Evolutionary conservation across 2,888 invertebrate genomes (phyloP), one percentile per base, ranked within the genome.

Genomic region (Acleris cristana): DNA sequence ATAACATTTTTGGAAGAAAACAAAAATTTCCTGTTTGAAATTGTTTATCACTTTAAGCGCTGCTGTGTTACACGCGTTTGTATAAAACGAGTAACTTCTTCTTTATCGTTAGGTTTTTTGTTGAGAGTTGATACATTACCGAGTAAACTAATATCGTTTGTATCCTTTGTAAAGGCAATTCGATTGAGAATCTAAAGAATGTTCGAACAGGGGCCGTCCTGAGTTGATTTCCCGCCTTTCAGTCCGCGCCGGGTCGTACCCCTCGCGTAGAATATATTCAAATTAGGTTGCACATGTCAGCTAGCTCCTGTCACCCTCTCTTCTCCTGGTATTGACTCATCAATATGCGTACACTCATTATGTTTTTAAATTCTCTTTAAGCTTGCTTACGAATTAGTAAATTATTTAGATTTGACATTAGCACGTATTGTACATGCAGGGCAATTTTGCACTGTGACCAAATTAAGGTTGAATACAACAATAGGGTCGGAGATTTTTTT

Each of bases 1-100:
- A 62, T 67, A 67, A 58, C 53, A 40, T 53, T 58, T 52, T 34
- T 19, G 56, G 48, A 26, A 56, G 48, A 63, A 64, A 62, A 53
- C 57, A 49, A 63, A 58, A 52, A 58, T 67, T 53, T 66, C 57
- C 26, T 57, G n/a, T 26, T 10, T 1, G 58, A 12, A 65, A 51
- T 61, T 48, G 49, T 54, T 53, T 53, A 61, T 61, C 61, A 56
- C 34, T 54, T 61, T 52, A 51, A 44, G 52, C 52, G n/a, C 12
- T 18, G 51, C 10, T 10, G 8, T 34, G 34, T 34, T 10, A 34
- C 10, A 34, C 2, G 34, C 40, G 30, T n/a, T 52, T 60, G 61
- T 18, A 18, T 3, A 8, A 40, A 34, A 10, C 3, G 14, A 40
- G 6, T 30, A 30, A 30, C 26, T 26, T 26, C 6, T 18, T 19